Base-by-base conservation (phyloP, 1,140 invertebrate genomes). In the Sycophila sp. region DNA sequence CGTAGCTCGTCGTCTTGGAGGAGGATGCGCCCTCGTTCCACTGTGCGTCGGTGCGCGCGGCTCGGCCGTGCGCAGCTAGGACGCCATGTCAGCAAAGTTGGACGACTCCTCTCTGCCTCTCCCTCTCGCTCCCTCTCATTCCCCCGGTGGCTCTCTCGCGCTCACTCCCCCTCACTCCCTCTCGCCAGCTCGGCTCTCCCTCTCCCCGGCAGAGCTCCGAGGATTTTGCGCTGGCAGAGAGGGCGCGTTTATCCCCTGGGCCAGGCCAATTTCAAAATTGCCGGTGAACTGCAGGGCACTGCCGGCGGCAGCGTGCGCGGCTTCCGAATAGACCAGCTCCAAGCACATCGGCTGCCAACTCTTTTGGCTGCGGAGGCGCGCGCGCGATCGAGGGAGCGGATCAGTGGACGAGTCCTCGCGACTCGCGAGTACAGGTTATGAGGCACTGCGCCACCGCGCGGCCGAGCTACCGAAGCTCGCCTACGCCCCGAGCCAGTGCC, bases 61-160 rank as follows among this genome's bases (percentile, higher is more conserved):
- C 26, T 63, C 65, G 71, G 58, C 36, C 49, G 62, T 63, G 65
- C 78, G 78, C 76, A 76, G 75, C 82, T 81, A 84, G 81, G 81
- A 85, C 83, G 83, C 83, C 83, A 85, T 85, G 83, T 84, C 83
- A 84, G 83, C 83, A 81, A 66, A 83, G 80, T 82, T n/a, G n/a
- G n/a, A n/a, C 78, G 74, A 78, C 19, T 47, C 42, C 24, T 40
- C 64, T 38, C 17, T 3, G 53, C 53, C 42, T 19, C 24, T 10
- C 19, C 63, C 63, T 49, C 19, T 17, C 17, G 4, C 34, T 2
- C 13, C 8, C 5, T 42, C n/a, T 42, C 4, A 6, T 15, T 45
- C 26, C 11, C 45, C 19, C 36, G 2, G 38, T 38, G 45, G n/a
- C n/a, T n/a, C n/a, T 60, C 24, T 30, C 34, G 30, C 26, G 34